Base-by-base conservation (phyloP, 1,140 invertebrate species). In the Choristoneura fumiferana region DNA sequence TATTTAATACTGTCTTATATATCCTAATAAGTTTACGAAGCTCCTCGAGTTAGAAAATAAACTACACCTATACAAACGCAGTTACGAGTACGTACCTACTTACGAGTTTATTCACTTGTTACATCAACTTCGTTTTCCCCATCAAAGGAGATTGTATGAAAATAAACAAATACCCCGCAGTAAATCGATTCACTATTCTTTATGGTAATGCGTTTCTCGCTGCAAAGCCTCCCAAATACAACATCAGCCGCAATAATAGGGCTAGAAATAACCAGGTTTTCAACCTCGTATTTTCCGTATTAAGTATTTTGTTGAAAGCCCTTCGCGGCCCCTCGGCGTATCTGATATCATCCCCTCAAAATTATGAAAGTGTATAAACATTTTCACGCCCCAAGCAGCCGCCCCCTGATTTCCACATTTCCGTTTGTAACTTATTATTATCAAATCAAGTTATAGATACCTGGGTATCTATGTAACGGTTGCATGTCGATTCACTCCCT, bases 301-400 rank as follows among this genome's bases (percentile, higher is more conserved):
- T 83, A 83, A 87, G 78, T 74, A 84, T 81, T 80, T 80, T 84
- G 76, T 80, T 81, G 78, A 84, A 83, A 81, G 77, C 76, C 72
- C 78, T 73, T 58, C 61, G 61, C 57, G 60, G 64, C 74, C 77
- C 81, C 77, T 76, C 71, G 71, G 69, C 60, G 58, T 73, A 78
- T 80, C 62, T 67, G 70, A 82, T 83, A 81, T 78, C 75, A 87
- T 81, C 84, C 84, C 84, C 71, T 87, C 74, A 67, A 84, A 88
- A 89, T 89, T 87, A 89, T 89, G 80, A 87, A 84, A 85, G 81
- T 84, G 84, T 89, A 87, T 87, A 87, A 89, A 89, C 80, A 89
- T 86, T 88, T 82, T 86, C 81, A 86, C 84, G 76, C 84, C 86
- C 82, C 62, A 34, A 45, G 45, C 62, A 68, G 60, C 73, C 78